Evolutionary conservation across 1,140 invertebrate species (phyloP).

Genomic region (Drosophila mauritiana): DNA sequence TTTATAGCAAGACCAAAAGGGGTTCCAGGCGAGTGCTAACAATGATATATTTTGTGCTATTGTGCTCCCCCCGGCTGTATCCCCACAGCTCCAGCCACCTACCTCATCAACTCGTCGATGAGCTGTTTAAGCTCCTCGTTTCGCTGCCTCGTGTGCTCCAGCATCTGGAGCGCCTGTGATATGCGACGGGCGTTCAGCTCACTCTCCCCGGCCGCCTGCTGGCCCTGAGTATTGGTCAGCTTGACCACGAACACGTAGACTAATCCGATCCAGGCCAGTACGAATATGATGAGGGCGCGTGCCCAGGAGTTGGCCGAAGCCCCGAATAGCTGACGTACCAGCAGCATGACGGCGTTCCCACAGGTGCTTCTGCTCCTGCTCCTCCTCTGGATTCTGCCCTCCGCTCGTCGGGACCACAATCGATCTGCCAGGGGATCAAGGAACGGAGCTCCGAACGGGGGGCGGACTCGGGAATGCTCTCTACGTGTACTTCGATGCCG

Average conservation of each 20-base stretch:
- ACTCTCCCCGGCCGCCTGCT: conserved; percentile 58
- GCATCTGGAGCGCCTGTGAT: conserved; percentile 73
- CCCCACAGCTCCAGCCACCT: conserved; percentile 2
- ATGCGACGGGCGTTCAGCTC: conserved; percentile 69
- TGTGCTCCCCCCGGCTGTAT: background rate
- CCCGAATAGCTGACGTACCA: conserved; percentile 81
- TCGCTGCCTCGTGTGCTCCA: conserved; percentile 79
- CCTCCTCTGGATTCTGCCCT: background rate
- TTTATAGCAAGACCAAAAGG: too few relatives aligned
- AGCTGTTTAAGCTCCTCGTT: conserved; percentile 80
- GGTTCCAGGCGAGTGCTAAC: too few relatives aligned
- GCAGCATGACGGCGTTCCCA: conserved; percentile 57
- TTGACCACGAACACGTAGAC: conserved; percentile 82
- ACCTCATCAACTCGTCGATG: conserved; percentile 82
- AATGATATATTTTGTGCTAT: background rate
- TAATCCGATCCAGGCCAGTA: conserved; percentile 78
- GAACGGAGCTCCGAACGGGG: background rate
- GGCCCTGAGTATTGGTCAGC: conserved; percentile 61
- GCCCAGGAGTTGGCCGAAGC: conserved; percentile 80
- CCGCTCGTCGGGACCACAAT: background rate
- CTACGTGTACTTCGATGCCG: background rate
- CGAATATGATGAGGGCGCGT: conserved; percentile 78
- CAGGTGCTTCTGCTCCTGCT: background rate
- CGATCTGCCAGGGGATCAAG: background rate
- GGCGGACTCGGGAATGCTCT: background rate